These are phyloP conservation scores for Pseudanteris insignis DNA, from an alignment of 2,888 invertebrate species.

Conservation along the genomic window DNA sequence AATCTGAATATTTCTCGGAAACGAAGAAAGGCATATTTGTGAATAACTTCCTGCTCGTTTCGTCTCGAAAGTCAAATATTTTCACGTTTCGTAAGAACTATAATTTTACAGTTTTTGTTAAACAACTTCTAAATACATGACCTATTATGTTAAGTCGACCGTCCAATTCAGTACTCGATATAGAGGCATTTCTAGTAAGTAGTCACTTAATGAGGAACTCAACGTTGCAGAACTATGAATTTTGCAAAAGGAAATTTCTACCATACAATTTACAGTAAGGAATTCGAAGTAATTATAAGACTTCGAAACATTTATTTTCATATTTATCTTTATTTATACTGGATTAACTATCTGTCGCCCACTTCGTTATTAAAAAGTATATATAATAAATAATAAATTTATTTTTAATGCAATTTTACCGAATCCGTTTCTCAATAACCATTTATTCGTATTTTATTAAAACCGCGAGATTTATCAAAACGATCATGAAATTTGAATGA, in stretches of 20 bases:
- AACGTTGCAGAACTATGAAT: slow-evolving; percentile 33
- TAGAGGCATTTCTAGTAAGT: slow-evolving; percentile 19
- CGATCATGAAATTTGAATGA: too few species aligned
- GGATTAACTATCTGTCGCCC: too few species aligned
- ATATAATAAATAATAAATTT: too few species aligned
- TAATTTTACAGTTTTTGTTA: slow-evolving; percentile 10
- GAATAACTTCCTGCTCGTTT: slow-evolving; percentile 6
- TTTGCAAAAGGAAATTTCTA: slow-evolving; percentile 9
- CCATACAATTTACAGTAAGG: too few species aligned
- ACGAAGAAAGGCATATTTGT: neutral
- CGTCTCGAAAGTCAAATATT: slow-evolving; percentile 5
- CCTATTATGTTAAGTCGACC: slow-evolving; percentile 34
- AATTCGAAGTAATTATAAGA: too few species aligned
- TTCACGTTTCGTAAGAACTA: slow-evolving; percentile 7
- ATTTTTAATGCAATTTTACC: too few species aligned
- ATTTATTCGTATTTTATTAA: too few species aligned
- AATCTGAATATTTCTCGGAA: neutral
- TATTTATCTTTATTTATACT: too few species aligned
- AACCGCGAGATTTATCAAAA: too few species aligned
- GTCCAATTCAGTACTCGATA: slow-evolving; percentile 21
- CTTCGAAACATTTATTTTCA: too few species aligned
- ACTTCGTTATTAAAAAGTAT: too few species aligned
- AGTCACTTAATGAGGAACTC: slow-evolving; percentile 29
- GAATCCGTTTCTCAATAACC: too few species aligned
- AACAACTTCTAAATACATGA: slow-evolving; percentile 11